phyloP scores from a whole-genome alignment of 2,888 invertebrate genomes.

The Sipha maydis region DNA sequence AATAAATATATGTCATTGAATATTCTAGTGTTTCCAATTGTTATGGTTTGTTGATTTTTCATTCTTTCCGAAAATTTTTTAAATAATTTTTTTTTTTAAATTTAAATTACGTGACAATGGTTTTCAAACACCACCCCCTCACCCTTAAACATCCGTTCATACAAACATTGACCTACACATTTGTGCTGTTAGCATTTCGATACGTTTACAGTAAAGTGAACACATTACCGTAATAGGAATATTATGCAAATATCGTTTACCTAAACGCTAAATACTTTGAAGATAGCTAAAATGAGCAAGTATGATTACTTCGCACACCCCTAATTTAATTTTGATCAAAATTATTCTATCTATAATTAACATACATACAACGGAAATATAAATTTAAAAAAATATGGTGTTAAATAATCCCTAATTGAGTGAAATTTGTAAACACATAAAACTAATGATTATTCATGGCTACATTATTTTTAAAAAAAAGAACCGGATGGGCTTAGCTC shows the following conservation, averaged over 20 bases:
- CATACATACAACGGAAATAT: neutral
- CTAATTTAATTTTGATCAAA: neutral
- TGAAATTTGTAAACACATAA: neutral
- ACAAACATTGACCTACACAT: neutral
- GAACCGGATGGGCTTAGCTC: too few species aligned
- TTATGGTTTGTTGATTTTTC: neutral
- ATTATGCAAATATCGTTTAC: constrained; percentile 52
- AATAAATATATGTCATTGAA: too few species aligned
- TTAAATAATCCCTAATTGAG: neutral
- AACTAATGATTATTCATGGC: constrained; percentile 8
- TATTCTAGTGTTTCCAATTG: neutral
- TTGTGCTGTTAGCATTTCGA: neutral
- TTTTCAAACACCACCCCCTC: neutral
- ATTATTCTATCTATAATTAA: neutral
- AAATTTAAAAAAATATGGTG: neutral
- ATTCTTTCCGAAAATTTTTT: neutral
- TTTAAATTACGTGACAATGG: constrained; percentile 31
- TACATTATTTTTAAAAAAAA: neutral
- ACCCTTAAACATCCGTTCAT: neutral
- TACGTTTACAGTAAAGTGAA: neutral
- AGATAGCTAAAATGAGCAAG: constrained; percentile 17
- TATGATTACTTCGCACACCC: constrained; percentile 6
- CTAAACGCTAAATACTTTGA: neutral
- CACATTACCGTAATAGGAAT: neutral
- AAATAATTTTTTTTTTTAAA: constrained; percentile 1